These are phyloP conservation scores for Eudasyphora cyanicolor DNA, from an alignment of 2,888 invertebrate species.

Conservation along the genomic window DNA sequence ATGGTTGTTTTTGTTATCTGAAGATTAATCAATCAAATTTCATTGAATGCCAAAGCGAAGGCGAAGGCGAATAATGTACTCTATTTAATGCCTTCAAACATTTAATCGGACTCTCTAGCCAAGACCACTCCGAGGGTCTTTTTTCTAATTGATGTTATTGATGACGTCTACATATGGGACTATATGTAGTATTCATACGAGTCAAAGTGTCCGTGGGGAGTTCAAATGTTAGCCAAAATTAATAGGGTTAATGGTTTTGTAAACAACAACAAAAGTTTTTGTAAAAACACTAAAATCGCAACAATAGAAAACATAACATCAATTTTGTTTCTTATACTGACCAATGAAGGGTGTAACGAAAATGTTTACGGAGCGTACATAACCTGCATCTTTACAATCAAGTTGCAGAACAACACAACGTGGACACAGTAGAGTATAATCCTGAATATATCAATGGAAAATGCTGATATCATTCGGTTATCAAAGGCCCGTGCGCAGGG, in stretches of 20 bases:
- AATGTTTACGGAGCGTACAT: not conserved
- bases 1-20: conserved; percentile 51
- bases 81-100: conserved; percentile 46
- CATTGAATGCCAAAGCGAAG: not conserved
- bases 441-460: no score
- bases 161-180: conserved; percentile 29
- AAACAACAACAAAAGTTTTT: conserved; percentile 43
- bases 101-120: not conserved
- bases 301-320: no score
- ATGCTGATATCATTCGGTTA: no score
- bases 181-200: not conserved
- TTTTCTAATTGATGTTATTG: conserved; percentile 56
- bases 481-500: no score
- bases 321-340: no score
- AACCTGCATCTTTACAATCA: not conserved
- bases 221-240: conserved; percentile 32
- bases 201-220: conserved; percentile 15
- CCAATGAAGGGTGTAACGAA: not conserved
- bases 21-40: conserved; percentile 59
- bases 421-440: not conserved
- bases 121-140: conserved; percentile 21
- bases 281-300: not conserved
- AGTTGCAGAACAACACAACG: not conserved
- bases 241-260: conserved; percentile 54
- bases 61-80: no score